phyloP scores from a whole-genome alignment of 2,888 invertebrate species.

The Tenthredo amoena region DNA sequence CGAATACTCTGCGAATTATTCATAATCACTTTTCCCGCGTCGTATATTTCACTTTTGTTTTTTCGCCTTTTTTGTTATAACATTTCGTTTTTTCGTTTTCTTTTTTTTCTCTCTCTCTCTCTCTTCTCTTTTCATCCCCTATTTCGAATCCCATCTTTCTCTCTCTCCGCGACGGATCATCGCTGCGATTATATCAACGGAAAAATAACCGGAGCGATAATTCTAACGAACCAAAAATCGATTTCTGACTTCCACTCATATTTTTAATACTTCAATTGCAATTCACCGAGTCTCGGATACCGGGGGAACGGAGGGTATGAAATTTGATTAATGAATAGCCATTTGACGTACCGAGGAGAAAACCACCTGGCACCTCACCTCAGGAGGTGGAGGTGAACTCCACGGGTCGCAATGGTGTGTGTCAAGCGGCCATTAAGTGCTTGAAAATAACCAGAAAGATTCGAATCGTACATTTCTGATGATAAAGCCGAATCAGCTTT shows the following conservation, averaged over 20 bases:
- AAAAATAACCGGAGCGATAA: neutral
- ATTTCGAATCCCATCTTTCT: constrained; percentile 43
- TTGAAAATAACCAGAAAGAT: constrained; percentile 64
- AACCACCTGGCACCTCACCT: constrained; percentile 49
- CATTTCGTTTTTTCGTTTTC: constrained; percentile 12
- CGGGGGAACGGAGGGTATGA: neutral
- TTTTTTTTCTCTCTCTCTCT: neutral
- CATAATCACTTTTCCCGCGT: constrained; percentile 69
- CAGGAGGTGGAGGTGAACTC: neutral
- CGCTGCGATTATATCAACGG: neutral
- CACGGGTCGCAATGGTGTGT: constrained; percentile 59
- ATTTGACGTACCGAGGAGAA: constrained; percentile 26
- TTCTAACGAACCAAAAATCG: neutral
- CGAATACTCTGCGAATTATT: constrained; percentile 76
- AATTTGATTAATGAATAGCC: constrained; percentile 42
- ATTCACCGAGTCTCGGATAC: neutral
- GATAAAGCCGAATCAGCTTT: constrained; percentile 55
- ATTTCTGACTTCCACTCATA: neutral
- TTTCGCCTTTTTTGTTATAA: constrained; percentile 50
- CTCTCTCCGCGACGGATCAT: constrained; percentile 48
- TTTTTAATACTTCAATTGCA: neutral
- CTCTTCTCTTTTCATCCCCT: constrained; percentile 46
- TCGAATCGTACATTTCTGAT: constrained; percentile 65
- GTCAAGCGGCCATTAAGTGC: constrained; percentile 74
- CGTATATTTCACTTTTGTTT: constrained; percentile 51